Base-by-base conservation (phyloP, 2,113 vertebrate species). In the Stigmatopora nigra region DNA sequence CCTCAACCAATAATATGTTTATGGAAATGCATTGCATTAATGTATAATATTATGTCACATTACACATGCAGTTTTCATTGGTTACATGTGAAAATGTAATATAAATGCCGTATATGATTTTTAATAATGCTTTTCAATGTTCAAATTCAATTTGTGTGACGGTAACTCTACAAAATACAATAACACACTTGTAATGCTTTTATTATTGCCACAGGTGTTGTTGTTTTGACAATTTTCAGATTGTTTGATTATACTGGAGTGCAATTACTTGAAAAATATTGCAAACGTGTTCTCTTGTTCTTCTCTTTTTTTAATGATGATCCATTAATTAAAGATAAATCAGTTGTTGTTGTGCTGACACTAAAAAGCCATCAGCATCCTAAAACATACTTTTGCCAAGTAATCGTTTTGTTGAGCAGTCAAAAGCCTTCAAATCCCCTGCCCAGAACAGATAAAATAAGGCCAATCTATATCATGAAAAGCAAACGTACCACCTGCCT, bases 271-370 rank as follows among this genome's bases (percentile, higher is more conserved):
- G 51, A 53, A 61, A 69, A 53, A 65, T 78, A 84, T 77, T 68
- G 71, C 55, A 71, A 75, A 76, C 64, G 48, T 60, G 41, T 45
- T 57, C 61, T 62, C 56, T 44, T 70, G 68, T 56, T 57, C 56
- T 56, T 57, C 56, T 71, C 51, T 65, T 62, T 61, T 19, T 74
- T 52, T 79, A 73, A 72, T 76, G 67, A 64, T 67, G 71, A 79
- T 73, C 62, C 64, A 80, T 84, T 68, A 84, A 80, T 86, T 78
- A 82, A 82, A 85, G 73, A 82, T 84, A 65, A 82, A 46, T 60
- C 71, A 78, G 22, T 41, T 69, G 64, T 46, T 20, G 64, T 4
- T 7, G 47, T 31, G 67, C 76, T 70, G 65, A 47, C 11, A 12
- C 62, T 68, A 73, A 82, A 59, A 58, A 36, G 56, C 3, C 70